Evolutionary conservation across 2,888 invertebrate species (phyloP), one percentile per base, ranked within the genome.

Genomic region (Drepanosiphum platanoidis): DNA sequence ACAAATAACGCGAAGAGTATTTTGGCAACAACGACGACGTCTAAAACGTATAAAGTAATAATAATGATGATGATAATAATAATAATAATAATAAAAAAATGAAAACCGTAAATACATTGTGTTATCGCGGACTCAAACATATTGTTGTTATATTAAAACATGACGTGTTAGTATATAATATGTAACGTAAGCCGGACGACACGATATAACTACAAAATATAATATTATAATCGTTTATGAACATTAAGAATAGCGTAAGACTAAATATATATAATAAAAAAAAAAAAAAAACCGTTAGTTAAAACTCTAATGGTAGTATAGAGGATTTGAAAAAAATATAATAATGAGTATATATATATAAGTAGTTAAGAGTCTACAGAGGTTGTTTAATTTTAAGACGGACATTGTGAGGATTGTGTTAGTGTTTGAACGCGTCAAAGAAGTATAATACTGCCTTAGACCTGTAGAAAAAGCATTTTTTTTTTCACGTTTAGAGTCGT

Each of bases 391-490:
- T 84, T 78, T 36, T 34, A 36, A 86, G 66, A 70, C 80, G 70
- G 61, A 64, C 70, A 74, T n/a, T 61, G 22, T 61, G n/a, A 22
- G n/a, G n/a, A n/a, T n/a, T n/a, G 72, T 39, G 80, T 86, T 80
- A 86, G 79, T 86, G 86, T 81, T 84, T 72, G 81, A 39, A 82
- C 84, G 84, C 70, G 46, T 77, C 77, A 77, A 84, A 84, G 84
- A 84, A 84, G 84, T 77, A 27, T 27, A 77, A 52, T 75, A 70
- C 77, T 39, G 77, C 77, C 84, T 84, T 84, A 84, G 15, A 84
- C 84, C 84, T 84, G 84, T 84, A 52, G 84, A 84, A 84, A 84
- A 84, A 84, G 84, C 84, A 84, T 77, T 58, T 61, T 52, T 70
- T 58, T 42, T 42, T 27, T 52, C 52, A 46, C 34, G 66, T 74